phyloP scores from a whole-genome alignment of 1,140 invertebrate species.

The Sinonovacula constricta region DNA sequence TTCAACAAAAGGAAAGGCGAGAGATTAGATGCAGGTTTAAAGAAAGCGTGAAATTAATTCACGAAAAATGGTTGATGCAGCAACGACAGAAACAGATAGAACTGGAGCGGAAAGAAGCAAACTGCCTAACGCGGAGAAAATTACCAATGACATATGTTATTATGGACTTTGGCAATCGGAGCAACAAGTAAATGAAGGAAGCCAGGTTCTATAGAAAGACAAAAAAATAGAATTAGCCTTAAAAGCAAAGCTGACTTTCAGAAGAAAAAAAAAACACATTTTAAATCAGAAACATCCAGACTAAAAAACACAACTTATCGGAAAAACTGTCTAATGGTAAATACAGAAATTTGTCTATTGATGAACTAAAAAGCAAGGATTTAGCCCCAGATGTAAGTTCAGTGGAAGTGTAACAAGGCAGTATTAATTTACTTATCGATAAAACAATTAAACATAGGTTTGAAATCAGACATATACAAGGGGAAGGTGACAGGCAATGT shows the following conservation, averaged over 20 bases:
- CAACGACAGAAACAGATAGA: conserved; percentile 21
- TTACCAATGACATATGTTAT: conserved; percentile 5
- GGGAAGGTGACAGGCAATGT: conserved; percentile 33
- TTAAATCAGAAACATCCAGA: conserved; percentile 10
- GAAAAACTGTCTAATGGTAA: background rate
- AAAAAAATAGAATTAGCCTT: background rate
- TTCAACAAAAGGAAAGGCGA: conserved; percentile 28
- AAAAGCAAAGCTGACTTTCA: conserved; percentile 20
- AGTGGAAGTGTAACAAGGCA: background rate
- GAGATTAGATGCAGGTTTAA: conserved; percentile 15
- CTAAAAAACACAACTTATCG: background rate
- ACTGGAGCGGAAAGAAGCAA: conserved; percentile 9
- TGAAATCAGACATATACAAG: conserved; percentile 2
- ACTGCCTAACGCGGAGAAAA: conserved; percentile 16
- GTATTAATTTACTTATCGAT: conserved; percentile 12
- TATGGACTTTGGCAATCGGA: conserved; percentile 20
- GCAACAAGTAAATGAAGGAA: background rate
- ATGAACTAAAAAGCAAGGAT: conserved; percentile 36
- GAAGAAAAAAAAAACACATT: background rate
- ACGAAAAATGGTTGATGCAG: background rate
- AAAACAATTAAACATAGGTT: conserved; percentile 43
- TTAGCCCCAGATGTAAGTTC: background rate
- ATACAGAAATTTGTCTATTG: conserved; percentile 8
- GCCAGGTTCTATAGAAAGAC: background rate
- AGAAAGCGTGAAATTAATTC: background rate